Percentiles rank a stretch among this genome's conserved stretches.
Conservation (phyloP, 2,888 invertebrate genomes). For the Acanthosepion esculentum region DNA sequence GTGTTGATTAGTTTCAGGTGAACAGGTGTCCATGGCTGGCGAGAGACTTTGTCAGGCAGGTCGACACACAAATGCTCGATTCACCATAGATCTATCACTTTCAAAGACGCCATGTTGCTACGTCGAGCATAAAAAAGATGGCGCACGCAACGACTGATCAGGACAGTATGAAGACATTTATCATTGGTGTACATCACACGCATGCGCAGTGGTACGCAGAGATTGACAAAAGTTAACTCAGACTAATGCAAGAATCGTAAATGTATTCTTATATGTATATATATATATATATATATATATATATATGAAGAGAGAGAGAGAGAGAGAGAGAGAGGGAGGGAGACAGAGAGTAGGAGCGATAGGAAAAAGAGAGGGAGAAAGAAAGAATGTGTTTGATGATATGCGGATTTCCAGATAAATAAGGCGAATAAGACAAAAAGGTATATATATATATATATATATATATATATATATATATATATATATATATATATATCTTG, state of each 20-base stretch:
- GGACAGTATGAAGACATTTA: not conserved
- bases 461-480: too few species aligned
- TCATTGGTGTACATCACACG: not conserved
- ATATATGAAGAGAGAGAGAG: too few species aligned
- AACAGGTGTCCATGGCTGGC: not conserved
- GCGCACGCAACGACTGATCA: not conserved
- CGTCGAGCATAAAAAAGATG: not conserved
- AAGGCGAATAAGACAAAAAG: too few species aligned
- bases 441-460: too few species aligned
- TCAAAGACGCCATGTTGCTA: not conserved
- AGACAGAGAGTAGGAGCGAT: too few species aligned
- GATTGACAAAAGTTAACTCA: not conserved
- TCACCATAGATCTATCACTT: not conserved
- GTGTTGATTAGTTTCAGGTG: not conserved
- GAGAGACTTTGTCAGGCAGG: not conserved
- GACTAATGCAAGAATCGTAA: not conserved
- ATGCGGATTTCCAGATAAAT: too few species aligned
- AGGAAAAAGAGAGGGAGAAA: too few species aligned
- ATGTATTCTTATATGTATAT: not conserved
- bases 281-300: not conserved
- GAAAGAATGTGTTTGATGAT: too few species aligned
- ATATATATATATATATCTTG: too few species aligned
- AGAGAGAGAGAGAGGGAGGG: too few species aligned
- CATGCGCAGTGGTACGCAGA: not conserved
- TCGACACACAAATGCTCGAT: not conserved